A percentile compares a stretch with the other conserved stretches of the same genome.
These are phyloP conservation scores for Dolichoris vasculosae DNA, from an alignment of 1,140 invertebrate species.

Conservation along the genomic window DNA sequence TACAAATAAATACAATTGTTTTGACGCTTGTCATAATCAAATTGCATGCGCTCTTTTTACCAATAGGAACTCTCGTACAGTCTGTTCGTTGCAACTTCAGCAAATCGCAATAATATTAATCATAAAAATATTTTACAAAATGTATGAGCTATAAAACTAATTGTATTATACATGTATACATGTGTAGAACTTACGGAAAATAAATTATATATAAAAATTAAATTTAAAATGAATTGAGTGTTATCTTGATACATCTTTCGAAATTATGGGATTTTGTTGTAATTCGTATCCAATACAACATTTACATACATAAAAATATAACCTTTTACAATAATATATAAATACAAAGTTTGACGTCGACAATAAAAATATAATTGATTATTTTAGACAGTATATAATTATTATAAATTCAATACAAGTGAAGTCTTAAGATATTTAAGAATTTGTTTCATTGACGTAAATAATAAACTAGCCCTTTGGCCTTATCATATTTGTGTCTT, in stretches of 20 bases:
- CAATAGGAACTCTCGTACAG: conserved; percentile 73
- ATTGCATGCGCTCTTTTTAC: conserved; percentile 54
- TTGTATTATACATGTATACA: not conserved
- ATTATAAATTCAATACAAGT: conserved; percentile 40
- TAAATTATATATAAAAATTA: not conserved
- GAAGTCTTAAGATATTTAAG: conserved; percentile 26
- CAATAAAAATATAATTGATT: conserved; percentile 35
- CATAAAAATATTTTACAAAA: conserved; percentile 54
- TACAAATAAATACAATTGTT: conserved; percentile 73
- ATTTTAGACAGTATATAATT: conserved; percentile 37
- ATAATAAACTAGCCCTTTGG: conserved; percentile 28
- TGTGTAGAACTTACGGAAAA: not conserved
- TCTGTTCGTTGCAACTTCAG: conserved; percentile 71
- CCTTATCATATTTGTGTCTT: not conserved
- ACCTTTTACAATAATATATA: conserved; percentile 40
- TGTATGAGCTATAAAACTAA: conserved; percentile 31
- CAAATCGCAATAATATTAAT: conserved; percentile 57
- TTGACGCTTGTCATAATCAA: conserved; percentile 35
- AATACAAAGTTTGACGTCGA: not conserved
- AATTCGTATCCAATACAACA: conserved; percentile 42
- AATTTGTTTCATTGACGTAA: conserved; percentile 1
- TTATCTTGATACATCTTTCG: not conserved
- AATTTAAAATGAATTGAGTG: not conserved
- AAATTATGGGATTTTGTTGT: conserved; percentile 49
- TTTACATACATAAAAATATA: conserved; percentile 22